phyloP scores from a whole-genome alignment of 2,888 invertebrate genomes.

The Dexiosoma caninum region DNA sequence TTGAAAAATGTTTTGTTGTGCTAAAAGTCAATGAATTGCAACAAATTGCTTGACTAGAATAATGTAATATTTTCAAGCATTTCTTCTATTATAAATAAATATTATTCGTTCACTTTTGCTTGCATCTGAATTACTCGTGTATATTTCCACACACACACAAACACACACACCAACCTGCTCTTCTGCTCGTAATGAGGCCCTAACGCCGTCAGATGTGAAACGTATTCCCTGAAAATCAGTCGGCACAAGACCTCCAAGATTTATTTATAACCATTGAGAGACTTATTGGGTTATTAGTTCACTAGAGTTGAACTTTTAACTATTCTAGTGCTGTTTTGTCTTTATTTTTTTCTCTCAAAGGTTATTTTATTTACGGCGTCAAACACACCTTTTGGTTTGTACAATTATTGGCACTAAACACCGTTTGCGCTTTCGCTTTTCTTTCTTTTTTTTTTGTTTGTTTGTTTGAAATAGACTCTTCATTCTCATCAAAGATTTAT shows the following conservation, averaged over 20 bases:
- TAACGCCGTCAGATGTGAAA: too few relatives aligned
- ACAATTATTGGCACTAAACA: neutral
- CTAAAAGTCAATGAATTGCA: slow-evolving; percentile 75
- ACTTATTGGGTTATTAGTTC: slow-evolving; percentile 59
- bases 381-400: neutral
- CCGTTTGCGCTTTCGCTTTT: neutral
- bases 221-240: neutral
- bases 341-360: neutral
- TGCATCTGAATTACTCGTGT: neutral
- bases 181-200: neutral
- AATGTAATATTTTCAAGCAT: slow-evolving; percentile 49
- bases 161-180: too few relatives aligned
- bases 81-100: neutral
- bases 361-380: neutral
- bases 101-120: neutral
- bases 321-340: too few relatives aligned
- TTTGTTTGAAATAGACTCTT: neutral
- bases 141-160: neutral
- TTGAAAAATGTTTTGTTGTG: slow-evolving; percentile 67
- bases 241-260: slow-evolving; percentile 35
- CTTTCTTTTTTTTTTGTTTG: neutral
- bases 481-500: slow-evolving; percentile 51
- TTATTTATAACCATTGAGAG: slow-evolving; percentile 45
- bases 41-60: slow-evolving; percentile 68
- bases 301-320: slow-evolving; percentile 23